Percentiles rank a stretch among this genome's conserved stretches.
Evolutionary conservation across 2,888 invertebrate genomes (phyloP).

Genomic region (Oscheius onirici): DNA sequence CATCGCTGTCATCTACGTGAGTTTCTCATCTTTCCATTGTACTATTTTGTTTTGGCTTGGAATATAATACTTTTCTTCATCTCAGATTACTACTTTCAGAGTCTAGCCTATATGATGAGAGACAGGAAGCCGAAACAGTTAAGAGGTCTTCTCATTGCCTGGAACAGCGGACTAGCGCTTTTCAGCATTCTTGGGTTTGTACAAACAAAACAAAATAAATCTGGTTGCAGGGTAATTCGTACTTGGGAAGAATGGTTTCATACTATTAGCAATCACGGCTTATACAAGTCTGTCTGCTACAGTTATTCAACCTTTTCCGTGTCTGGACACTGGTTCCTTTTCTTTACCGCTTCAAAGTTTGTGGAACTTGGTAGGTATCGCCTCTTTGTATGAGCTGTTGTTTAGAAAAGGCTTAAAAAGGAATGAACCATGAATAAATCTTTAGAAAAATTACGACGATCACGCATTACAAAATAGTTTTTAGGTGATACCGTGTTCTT

Average conservation of each 20-base stretch:
- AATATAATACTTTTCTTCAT: too few relatives aligned
- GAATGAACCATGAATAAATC: not conserved
- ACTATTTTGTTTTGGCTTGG: too few relatives aligned
- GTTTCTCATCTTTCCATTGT: not conserved
- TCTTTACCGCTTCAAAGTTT: conserved; percentile 27
- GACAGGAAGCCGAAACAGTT: conserved; percentile 14
- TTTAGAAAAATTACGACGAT: not conserved
- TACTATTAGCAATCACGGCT: not conserved
- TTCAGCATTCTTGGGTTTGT: conserved; percentile 23
- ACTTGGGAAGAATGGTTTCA: conserved; percentile 26
- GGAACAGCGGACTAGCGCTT: conserved; percentile 11
- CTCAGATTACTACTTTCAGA: not conserved
- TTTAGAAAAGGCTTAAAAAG: not conserved
- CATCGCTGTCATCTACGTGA: conserved; percentile 11
- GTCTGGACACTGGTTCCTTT: conserved; percentile 25
- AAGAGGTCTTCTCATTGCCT: not conserved
- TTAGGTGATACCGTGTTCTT: conserved; percentile 31
- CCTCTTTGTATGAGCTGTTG: not conserved
- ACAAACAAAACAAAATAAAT: not conserved
- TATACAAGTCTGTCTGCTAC: conserved; percentile 31
- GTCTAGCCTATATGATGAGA: conserved; percentile 8
- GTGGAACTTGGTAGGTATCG: conserved; percentile 20
- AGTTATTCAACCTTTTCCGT: conserved; percentile 9
- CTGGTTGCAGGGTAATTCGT: conserved; percentile 9
- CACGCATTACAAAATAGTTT: not conserved